Conservation (phyloP, 1,140 invertebrate genomes). For the Apis laboriosa region DNA sequence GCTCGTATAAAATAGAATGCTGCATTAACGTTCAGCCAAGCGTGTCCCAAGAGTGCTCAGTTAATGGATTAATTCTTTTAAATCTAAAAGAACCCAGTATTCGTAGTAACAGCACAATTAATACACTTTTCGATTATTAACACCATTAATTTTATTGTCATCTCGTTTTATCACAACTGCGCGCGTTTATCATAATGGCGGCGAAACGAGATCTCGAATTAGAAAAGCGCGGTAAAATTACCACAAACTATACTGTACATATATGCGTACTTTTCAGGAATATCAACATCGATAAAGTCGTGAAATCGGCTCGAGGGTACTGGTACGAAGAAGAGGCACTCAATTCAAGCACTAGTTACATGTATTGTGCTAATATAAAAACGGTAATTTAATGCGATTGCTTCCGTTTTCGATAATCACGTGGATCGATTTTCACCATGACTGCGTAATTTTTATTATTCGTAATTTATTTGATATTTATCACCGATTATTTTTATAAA, state of each 20-base stretch:
- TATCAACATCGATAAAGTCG: constrained; percentile 21
- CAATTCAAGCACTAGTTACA: constrained; percentile 1
- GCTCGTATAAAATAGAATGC: constrained; percentile 20
- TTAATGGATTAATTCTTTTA: constrained; percentile 26
- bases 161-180: not conserved
- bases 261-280: not conserved
- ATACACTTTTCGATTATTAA: constrained; percentile 15
- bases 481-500: not conserved
- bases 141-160: not conserved
- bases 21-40: constrained; percentile 26
- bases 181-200: not conserved
- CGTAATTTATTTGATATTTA: not conserved
- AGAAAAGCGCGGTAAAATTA: not conserved
- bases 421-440: constrained; percentile 9
- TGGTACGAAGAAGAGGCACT: constrained; percentile 24
- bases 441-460: not conserved
- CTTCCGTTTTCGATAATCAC: constrained; percentile 22
- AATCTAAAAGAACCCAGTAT: not conserved
- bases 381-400: not conserved
- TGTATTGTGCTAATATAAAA: not conserved
- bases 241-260: not conserved
- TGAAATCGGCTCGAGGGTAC: constrained; percentile 4
- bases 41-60: constrained; percentile 11
- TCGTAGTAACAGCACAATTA: constrained; percentile 16
- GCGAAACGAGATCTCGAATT: not conserved